These are phyloP conservation scores for Nymphalis c-album DNA, from an alignment of 2,888 invertebrate species.

Conservation along the genomic window DNA sequence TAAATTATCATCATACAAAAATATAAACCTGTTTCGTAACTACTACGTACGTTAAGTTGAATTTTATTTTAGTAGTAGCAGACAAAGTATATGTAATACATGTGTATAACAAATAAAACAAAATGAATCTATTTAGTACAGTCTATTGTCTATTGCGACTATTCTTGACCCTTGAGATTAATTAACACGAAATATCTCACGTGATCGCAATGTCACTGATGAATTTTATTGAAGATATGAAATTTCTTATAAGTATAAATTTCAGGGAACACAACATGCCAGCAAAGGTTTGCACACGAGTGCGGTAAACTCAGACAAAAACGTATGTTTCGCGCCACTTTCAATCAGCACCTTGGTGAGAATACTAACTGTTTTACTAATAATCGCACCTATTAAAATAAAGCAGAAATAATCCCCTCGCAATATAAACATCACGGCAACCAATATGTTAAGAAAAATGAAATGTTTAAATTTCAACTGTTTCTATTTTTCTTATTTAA, in stretches of 20 bases:
- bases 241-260: constrained; percentile 30
- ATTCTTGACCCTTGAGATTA: not conserved
- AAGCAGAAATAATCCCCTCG: constrained; percentile 42
- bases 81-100: not conserved
- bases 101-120: not conserved
- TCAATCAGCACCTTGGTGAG: constrained; percentile 73
- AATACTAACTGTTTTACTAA: constrained; percentile 74
- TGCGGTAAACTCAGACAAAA: constrained; percentile 68
- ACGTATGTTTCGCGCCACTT: constrained; percentile 69
- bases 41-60: constrained; percentile 19
- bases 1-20: constrained; percentile 7
- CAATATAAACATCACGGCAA: not conserved
- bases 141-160: not conserved
- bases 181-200: constrained; percentile 39
- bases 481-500: too few relatives aligned
- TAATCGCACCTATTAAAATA: constrained; percentile 44
- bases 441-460: too few relatives aligned
- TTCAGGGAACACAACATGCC: constrained; percentile 69
- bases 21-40: constrained; percentile 68
- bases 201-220: constrained; percentile 39
- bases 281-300: constrained; percentile 72
- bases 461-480: too few relatives aligned
- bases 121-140: not conserved
- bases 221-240: constrained; percentile 9
- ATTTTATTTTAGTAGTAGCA: not conserved